These are phyloP conservation scores for Drosophila funebris DNA, from an alignment of 1,140 invertebrate genomes.

Conservation along the genomic window DNA sequence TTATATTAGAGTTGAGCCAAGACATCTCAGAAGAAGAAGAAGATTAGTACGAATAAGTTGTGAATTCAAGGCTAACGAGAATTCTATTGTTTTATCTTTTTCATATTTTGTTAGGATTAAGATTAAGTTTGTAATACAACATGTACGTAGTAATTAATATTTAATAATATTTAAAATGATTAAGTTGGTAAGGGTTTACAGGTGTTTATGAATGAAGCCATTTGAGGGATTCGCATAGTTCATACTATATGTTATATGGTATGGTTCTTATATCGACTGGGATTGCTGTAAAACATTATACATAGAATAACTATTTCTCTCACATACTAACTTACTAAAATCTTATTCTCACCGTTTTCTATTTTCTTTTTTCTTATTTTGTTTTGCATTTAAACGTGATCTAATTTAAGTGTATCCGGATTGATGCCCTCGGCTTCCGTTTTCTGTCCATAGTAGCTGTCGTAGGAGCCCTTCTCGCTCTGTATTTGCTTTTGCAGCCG, in stretches of 20 bases:
- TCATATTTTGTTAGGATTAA: too few species aligned
- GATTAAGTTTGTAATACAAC: constrained; percentile 31
- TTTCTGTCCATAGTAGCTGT: constrained; percentile 67
- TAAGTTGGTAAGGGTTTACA: constrained; percentile 28
- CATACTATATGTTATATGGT: not conserved
- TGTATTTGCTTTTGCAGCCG: constrained; percentile 64
- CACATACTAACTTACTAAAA: constrained; percentile 1
- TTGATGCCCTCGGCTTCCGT: constrained; percentile 50
- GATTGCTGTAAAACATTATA: constrained; percentile 28
- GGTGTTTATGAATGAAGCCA: constrained; percentile 24
- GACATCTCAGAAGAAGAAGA: too few species aligned
- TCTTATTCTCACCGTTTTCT: constrained; percentile 15
- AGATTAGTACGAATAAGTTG: too few species aligned
- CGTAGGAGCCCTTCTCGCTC: constrained; percentile 60
- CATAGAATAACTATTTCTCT: constrained; percentile 12
- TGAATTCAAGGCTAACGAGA: not conserved
- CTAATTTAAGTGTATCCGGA: constrained; percentile 56
- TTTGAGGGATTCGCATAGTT: constrained; percentile 33
- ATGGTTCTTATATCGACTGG: constrained; percentile 28
- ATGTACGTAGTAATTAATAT: constrained; percentile 31
- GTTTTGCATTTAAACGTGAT: constrained; percentile 66
- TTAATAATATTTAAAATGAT: constrained; percentile 40
- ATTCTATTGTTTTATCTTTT: not conserved
- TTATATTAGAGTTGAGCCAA: too few species aligned
- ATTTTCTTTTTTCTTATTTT: too few species aligned